A percentile compares a stretch with the other conserved stretches of the same genome.
These are phyloP conservation scores for Magallana angulata DNA, from an alignment of 1,140 invertebrate genomes.

Conservation along the genomic window DNA sequence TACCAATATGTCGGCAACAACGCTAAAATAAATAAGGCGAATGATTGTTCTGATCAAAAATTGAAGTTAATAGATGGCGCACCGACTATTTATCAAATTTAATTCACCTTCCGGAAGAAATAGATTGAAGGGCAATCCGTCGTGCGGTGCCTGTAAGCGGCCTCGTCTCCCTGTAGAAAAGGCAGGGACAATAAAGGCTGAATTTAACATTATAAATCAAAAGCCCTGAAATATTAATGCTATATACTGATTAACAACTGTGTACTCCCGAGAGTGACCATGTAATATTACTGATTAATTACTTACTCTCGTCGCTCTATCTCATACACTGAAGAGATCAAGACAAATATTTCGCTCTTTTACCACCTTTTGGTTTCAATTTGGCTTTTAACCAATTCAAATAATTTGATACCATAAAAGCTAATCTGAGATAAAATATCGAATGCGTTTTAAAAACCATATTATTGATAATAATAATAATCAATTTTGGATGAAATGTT, in stretches of 20 bases:
- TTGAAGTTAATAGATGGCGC: neutral
- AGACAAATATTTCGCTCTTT: no score
- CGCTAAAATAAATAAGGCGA: constrained; percentile 15
- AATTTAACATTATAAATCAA: constrained; percentile 1
- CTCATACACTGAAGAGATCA: no score
- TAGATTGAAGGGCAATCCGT: neutral
- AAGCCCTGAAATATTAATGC: constrained; percentile 22
- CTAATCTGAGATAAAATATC: no score
- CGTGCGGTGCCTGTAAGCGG: neutral
- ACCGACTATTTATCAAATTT: constrained; percentile 24
- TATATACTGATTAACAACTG: constrained; percentile 29
- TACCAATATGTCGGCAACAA: constrained; percentile 17
- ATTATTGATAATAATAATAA: no score
- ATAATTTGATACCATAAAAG: no score
- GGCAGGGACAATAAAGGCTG: neutral
- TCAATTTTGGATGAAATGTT: no score
- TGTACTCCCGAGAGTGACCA: constrained; percentile 1
- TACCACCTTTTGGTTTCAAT: no score
- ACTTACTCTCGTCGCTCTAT: neutral
- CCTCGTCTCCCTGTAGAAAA: neutral
- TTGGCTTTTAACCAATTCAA: no score
- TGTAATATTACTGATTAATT: constrained; percentile 27
- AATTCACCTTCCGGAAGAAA: constrained; percentile 4
- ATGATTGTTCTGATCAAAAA: constrained; percentile 7
- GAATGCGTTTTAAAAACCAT: no score